phyloP scores from a whole-genome alignment of 2,888 invertebrate species.

The Rhagonycha lutea region DNA sequence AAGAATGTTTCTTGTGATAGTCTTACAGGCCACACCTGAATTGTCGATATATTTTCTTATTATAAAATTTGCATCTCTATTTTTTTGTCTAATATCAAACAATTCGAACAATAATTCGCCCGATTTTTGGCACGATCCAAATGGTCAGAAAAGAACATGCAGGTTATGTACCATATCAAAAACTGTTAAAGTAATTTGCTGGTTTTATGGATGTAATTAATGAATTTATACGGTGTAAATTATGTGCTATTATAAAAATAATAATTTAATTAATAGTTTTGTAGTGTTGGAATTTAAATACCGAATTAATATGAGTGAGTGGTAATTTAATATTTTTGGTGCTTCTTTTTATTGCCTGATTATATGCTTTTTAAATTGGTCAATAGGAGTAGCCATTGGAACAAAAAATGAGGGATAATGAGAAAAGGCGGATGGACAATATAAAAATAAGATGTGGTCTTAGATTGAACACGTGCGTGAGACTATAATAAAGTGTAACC shows the following conservation, averaged over 20 bases:
- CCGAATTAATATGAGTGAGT: neutral
- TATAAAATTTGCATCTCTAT: no score
- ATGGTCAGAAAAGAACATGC: no score
- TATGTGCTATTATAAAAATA: neutral
- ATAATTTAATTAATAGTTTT: neutral
- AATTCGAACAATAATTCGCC: neutral
- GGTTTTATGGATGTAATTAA: neutral
- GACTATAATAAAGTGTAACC: slow-evolving; percentile 24
- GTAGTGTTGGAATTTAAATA: slow-evolving; percentile 1
- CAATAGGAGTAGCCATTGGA: neutral
- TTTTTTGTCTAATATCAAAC: neutral
- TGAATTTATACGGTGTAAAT: neutral
- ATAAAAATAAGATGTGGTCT: slow-evolving; percentile 15
- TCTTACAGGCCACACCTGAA: slow-evolving; percentile 15
- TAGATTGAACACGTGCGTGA: slow-evolving; percentile 29
- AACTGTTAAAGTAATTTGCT: neutral
- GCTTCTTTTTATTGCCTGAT: neutral
- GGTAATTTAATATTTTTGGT: neutral
- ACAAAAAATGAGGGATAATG: slow-evolving; percentile 8
- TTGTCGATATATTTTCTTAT: slow-evolving; percentile 13
- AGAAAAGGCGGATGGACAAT: slow-evolving; percentile 9
- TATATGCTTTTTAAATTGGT: neutral
- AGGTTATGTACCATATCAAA: neutral
- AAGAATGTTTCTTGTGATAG: slow-evolving; percentile 20
- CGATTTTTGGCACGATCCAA: neutral